phyloP scores from a whole-genome alignment of 2,113 vertebrate genomes.

The Pogonocichla stellata region DNA sequence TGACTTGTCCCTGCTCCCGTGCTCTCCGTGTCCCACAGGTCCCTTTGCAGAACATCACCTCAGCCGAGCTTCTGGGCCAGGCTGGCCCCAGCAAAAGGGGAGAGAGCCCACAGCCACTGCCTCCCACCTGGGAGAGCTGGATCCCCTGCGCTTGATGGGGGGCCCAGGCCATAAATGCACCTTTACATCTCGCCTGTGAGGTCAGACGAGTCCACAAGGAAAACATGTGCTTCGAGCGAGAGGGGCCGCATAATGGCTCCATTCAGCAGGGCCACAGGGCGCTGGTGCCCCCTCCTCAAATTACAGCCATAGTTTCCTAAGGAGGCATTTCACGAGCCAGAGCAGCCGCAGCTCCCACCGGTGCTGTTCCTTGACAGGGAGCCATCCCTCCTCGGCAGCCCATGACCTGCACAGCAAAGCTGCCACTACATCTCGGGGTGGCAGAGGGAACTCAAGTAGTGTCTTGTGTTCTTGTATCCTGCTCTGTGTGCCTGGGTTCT shows the following conservation, averaged over 20 bases:
- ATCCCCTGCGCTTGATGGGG: background rate
- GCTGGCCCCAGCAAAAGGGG: background rate
- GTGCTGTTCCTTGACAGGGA: background rate
- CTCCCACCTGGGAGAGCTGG: background rate
- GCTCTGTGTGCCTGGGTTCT: background rate
- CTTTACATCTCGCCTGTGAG: constrained; percentile 36
- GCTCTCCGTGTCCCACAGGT: background rate
- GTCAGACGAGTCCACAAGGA: constrained; percentile 42
- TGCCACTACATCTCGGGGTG: rapidly evolving
- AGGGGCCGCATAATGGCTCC: constrained; percentile 45
- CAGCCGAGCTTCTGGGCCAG: background rate
- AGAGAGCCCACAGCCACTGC: background rate
- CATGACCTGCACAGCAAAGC: background rate
- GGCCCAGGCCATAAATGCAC: constrained; percentile 39
- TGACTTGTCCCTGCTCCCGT: background rate
- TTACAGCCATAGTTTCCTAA: constrained; percentile 45
- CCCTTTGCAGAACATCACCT: background rate
- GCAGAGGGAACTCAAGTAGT: background rate
- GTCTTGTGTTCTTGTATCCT: background rate
- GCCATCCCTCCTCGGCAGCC: rapidly evolving
- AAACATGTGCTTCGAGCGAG: constrained; percentile 14
- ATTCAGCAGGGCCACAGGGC: constrained; percentile 53
- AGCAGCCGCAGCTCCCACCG: background rate
- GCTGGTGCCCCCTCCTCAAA: constrained; percentile 63
- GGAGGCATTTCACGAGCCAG: constrained; percentile 3